Conservation (phyloP, 2,888 invertebrate genomes). For the Cabera pusaria region DNA sequence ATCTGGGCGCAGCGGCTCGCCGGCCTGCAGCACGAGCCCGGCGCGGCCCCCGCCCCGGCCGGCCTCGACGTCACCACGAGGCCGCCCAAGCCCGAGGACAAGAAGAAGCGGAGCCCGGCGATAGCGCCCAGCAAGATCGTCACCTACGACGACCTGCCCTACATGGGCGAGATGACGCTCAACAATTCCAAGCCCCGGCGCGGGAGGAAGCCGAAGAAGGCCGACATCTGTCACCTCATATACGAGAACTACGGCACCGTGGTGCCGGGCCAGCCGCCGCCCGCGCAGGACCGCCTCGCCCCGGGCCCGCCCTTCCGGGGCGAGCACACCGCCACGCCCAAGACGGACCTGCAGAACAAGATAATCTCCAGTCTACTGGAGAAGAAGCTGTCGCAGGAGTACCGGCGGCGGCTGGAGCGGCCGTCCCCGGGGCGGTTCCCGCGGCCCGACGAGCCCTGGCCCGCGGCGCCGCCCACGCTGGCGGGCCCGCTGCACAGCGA, state of each 20-base stretch:
- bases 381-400: slow-evolving; percentile 87
- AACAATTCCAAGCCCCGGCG: slow-evolving; percentile 94
- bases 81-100: slow-evolving; percentile 59
- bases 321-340: slow-evolving; percentile 76
- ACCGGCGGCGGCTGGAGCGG: slow-evolving; percentile 71
- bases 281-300: slow-evolving; percentile 82
- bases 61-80: slow-evolving; percentile 88
- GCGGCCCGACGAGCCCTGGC: slow-evolving; percentile 66
- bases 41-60: slow-evolving; percentile 72
- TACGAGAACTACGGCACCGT: slow-evolving; percentile 96
- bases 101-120: slow-evolving; percentile 65
- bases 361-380: slow-evolving; percentile 88
- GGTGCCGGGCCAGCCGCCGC: slow-evolving; percentile 88
- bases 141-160: slow-evolving; percentile 92
- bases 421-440: slow-evolving; percentile 57
- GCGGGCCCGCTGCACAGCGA: slow-evolving; percentile 61
- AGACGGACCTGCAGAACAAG: slow-evolving; percentile 86
- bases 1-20: slow-evolving; percentile 90
- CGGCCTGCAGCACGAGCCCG: slow-evolving; percentile 86
- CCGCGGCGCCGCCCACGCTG: slow-evolving; percentile 59
- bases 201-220: slow-evolving; percentile 95
- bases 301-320: slow-evolving; percentile 87
- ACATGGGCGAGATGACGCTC: slow-evolving; percentile 96
- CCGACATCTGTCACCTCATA: slow-evolving; percentile 95
- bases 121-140: slow-evolving; percentile 79